Evolutionary conservation across 2,113 vertebrate genomes (phyloP).

Genomic region (Grammatotria lemairii): DNA sequence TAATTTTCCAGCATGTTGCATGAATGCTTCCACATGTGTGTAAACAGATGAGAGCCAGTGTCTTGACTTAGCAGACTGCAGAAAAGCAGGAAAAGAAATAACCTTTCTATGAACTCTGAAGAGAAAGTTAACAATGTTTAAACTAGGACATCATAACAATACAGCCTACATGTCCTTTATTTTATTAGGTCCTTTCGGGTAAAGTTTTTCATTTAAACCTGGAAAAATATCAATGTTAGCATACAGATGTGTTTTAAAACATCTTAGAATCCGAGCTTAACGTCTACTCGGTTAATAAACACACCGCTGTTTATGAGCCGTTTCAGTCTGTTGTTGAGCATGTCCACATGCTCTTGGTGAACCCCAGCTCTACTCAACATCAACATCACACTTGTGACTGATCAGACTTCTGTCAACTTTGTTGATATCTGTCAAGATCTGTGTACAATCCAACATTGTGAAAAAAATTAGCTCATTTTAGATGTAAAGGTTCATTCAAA

Average conservation of each 20-base stretch:
- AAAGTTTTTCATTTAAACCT: not conserved
- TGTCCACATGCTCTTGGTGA: not conserved
- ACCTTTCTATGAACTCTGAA: slow-evolving; percentile 46
- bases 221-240: not conserved
- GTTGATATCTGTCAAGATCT: slow-evolving; percentile 34
- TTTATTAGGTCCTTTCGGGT: not conserved
- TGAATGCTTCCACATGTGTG: slow-evolving; percentile 67
- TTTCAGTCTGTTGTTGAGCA: not conserved
- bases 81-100: not conserved
- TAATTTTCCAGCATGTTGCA: slow-evolving; percentile 55
- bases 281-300: not conserved
- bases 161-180: not conserved
- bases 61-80: slow-evolving; percentile 29
- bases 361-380: not conserved
- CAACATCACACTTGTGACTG: not conserved
- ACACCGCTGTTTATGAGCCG: not conserved
- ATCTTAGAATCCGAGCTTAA: not conserved
- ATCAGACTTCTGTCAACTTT: slow-evolving; percentile 13
- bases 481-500: slow-evolving; percentile 28
- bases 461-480: slow-evolving; percentile 2
- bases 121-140: not conserved
- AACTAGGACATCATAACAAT: slow-evolving; percentile 1
- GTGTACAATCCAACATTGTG: slow-evolving; percentile 18
- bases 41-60: slow-evolving; percentile 51
- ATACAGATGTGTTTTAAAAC: not conserved